Evolutionary conservation across 2,888 invertebrate genomes (phyloP).

Genomic region (Platynereis dumerilii): DNA sequence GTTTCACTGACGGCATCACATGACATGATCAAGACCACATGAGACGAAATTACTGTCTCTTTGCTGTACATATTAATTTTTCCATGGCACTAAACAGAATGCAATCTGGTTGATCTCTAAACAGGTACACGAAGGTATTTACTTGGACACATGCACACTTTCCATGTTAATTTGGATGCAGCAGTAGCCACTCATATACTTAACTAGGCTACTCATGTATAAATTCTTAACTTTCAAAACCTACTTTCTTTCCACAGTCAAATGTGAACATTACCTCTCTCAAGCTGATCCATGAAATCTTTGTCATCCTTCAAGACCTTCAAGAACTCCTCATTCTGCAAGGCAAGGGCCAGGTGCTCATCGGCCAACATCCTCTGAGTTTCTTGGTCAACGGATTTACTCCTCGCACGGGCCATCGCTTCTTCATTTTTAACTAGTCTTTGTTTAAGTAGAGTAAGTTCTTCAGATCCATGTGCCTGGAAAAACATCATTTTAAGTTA

Average conservation of each 20-base stretch:
- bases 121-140: no score
- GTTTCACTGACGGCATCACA: no score
- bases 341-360: constrained; percentile 79
- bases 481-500: no score
- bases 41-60: no score
- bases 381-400: not conserved
- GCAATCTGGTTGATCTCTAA: no score
- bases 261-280: constrained; percentile 70
- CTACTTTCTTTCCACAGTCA: no score
- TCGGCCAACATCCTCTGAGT: constrained; percentile 76
- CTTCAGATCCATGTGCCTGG: no score
- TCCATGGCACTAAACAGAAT: no score
- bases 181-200: constrained; percentile 80
- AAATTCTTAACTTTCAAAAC: not conserved
- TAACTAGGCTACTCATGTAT: constrained; percentile 58
- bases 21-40: no score
- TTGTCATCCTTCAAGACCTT: constrained; percentile 83
- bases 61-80: no score
- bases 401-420: not conserved
- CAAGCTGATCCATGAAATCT: constrained; percentile 84
- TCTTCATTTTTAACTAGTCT: no score
- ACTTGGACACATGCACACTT: constrained; percentile 87
- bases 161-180: constrained; percentile 85
- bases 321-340: constrained; percentile 91
- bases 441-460: no score